phyloP scores from a whole-genome alignment of 1,140 invertebrate genomes.

The Zaprionus nigranus region DNA sequence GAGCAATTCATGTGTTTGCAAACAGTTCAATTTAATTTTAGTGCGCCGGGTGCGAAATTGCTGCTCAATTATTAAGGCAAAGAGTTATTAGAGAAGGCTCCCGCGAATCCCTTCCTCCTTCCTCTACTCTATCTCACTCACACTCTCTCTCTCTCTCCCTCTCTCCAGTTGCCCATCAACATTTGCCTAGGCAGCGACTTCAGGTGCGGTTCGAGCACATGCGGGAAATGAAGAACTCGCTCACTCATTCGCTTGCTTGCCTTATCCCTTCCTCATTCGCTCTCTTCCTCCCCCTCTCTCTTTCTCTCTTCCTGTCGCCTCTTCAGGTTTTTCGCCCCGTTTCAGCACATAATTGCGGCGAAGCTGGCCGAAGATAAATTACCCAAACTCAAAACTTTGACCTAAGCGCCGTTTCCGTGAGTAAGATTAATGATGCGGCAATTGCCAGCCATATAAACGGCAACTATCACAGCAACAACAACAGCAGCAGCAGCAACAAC shows the following conservation, averaged over 20 bases:
- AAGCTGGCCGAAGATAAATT: slow-evolving; percentile 74
- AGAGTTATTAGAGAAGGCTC: slow-evolving; percentile 68
- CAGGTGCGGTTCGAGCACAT: slow-evolving; percentile 12
- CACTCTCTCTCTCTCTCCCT: not conserved
- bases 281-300: not conserved
- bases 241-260: not conserved
- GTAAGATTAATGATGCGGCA: slow-evolving; percentile 82
- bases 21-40: slow-evolving; percentile 83
- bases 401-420: slow-evolving; percentile 80
- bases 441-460: slow-evolving; percentile 75
- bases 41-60: slow-evolving; percentile 78
- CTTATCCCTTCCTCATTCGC: no score
- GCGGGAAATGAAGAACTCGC: slow-evolving; percentile 3
- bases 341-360: slow-evolving; percentile 76
- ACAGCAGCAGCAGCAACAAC: slow-evolving; percentile 48
- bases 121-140: not conserved
- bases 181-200: not conserved
- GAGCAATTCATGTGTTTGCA: slow-evolving; percentile 82
- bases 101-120: not conserved
- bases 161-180: not conserved
- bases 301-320: not conserved
- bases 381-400: slow-evolving; percentile 81
- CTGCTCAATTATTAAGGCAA: slow-evolving; percentile 73
- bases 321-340: slow-evolving; percentile 35
- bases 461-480: slow-evolving; percentile 71